Base-by-base conservation (phyloP, 1,140 invertebrate species). In the Tetragonula clypearis region DNA sequence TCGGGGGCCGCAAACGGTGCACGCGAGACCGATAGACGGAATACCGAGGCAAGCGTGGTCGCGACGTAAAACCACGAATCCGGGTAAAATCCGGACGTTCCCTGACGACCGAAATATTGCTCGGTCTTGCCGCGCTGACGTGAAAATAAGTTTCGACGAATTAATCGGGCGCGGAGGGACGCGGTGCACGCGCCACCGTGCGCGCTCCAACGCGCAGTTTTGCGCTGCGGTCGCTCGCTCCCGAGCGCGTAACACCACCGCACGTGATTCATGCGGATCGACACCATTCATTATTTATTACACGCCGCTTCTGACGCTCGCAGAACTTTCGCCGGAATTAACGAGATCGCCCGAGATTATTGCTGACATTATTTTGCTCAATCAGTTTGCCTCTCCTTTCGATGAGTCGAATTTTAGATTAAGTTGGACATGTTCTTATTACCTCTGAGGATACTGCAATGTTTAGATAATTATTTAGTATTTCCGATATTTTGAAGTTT, bases 121-220 rank as follows among this genome's bases (percentile, higher is more conserved):
- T 73, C 83, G 86, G 87, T 88, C 92, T 91, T 89, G 76, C 84
- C 77, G 85, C 76, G 68, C 78, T 91, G 90, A 93, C 90, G 82
- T 87, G 89, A 91, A 91, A 91, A 90, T 93, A 92, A 92, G 91
- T 92, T 92, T 89, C 86, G 88, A 87, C 86, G 79, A 90, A 91
- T 92, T 91, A 89, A 90, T 84, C 84, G 78, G 60, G 75, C 65
- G 26, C 68, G 56, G n/a, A 58, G 26, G 41, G 58, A 55, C 26
- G 23, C 60, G 53, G 56, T 53, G 17, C 19, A 21, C 55, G 55
- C 62, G 56, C 30, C 19, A 35, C 49, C 8, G n/a, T 35, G 35
- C 26, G 62, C 49, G 60, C 77, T 86, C 80, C 30, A 26, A 56
- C 66, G 58, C 53, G 49, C 14, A 9, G 65, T 23, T 72, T 65